Evolutionary conservation across 2,888 invertebrate genomes (phyloP).

Genomic region (Chouioia cunea): DNA sequence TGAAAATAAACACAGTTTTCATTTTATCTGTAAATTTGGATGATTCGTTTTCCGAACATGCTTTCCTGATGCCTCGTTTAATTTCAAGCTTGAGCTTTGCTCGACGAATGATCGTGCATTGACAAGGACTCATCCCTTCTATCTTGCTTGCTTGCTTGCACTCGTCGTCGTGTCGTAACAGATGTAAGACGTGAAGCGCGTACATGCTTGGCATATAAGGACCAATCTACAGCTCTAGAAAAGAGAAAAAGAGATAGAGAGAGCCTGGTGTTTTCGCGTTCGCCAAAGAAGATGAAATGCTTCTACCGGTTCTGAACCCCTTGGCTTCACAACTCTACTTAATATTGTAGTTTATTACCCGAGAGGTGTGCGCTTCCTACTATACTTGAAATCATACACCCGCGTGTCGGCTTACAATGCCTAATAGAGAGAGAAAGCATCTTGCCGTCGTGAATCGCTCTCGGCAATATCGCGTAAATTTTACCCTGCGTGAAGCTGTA

Average conservation of each 20-base stretch:
- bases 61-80: too few species aligned
- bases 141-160: background rate
- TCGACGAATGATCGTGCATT: constrained; percentile 3
- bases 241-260: too few species aligned
- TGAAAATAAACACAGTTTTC: too few species aligned
- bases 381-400: constrained; percentile 51
- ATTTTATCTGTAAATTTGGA: too few species aligned
- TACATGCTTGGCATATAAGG: constrained; percentile 57
- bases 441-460: constrained; percentile 13
- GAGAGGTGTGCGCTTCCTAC: constrained; percentile 39
- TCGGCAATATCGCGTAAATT: constrained; percentile 25
- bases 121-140: background rate
- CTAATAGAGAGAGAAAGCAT: constrained; percentile 2
- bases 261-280: too few species aligned
- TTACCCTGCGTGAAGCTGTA: background rate
- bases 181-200: constrained; percentile 58
- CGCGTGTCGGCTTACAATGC: constrained; percentile 43
- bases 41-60: too few species aligned
- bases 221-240: too few species aligned
- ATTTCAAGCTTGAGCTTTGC: too few species aligned
- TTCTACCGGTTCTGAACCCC: constrained; percentile 3
- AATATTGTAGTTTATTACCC: constrained; percentile 62
- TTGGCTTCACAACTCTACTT: constrained; percentile 53
- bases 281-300: too few species aligned
- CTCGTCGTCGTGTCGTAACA: constrained; percentile 50